Evolutionary conservation across 2,797 vertebrate species (phyloP).

Genomic region (Cirrhinus molitorella): DNA sequence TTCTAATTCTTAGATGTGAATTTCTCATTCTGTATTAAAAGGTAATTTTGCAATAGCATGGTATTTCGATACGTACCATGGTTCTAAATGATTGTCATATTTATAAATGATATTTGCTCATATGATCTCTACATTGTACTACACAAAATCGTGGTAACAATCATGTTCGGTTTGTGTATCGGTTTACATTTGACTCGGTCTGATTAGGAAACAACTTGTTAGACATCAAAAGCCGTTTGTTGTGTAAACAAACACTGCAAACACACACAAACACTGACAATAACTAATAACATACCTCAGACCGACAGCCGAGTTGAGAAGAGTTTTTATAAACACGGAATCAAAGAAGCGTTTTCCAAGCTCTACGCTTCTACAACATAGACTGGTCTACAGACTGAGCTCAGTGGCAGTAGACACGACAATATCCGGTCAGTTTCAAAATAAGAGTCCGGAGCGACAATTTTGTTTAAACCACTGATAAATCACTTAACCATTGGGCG

Average conservation of each 20-base stretch:
- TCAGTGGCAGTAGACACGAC: neutral
- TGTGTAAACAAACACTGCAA: neutral
- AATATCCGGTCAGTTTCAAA: slow-evolving; percentile 16
- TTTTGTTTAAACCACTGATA: neutral
- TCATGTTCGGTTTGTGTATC: neutral
- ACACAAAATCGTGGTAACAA: neutral
- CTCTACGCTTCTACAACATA: neutral
- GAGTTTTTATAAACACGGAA: neutral
- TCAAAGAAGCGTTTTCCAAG: neutral
- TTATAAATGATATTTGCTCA: neutral
- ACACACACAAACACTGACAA: neutral
- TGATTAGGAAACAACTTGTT: neutral
- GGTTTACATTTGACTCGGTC: neutral
- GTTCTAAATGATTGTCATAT: neutral
- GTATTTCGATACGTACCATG: neutral
- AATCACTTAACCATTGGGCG: neutral
- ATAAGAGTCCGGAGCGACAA: neutral
- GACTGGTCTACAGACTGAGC: neutral
- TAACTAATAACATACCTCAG: neutral
- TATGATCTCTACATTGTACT: too few relatives aligned
- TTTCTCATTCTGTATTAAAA: too few relatives aligned
- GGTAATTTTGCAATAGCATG: neutral
- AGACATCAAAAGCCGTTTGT: neutral
- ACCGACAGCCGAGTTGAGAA: neutral
- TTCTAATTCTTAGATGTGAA: neutral